A percentile compares a stretch with the other conserved stretches of the same genome.
Conservation (phyloP, 2,797 vertebrate species). For the Myotis planiceps region DNA sequence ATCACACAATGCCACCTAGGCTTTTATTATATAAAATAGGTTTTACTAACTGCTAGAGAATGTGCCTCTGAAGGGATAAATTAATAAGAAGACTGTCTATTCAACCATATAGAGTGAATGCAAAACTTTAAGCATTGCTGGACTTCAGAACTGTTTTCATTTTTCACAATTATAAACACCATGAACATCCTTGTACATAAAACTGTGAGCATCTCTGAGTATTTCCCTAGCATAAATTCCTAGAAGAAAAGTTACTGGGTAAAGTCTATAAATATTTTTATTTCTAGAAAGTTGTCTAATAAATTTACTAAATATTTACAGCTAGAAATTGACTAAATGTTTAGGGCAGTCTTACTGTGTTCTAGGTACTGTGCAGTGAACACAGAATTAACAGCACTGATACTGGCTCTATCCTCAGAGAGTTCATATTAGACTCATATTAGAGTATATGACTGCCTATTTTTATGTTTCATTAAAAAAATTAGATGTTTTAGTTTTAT, state of each 20-base stretch:
- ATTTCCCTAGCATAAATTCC: background rate
- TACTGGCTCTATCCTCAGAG: background rate
- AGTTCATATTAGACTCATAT: background rate
- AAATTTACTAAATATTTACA: background rate
- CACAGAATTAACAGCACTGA: background rate
- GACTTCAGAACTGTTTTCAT: background rate
- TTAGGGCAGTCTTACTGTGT: background rate
- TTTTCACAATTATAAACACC: slow-evolving; percentile 40
- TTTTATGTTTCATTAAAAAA: background rate
- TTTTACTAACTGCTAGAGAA: background rate
- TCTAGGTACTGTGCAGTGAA: background rate
- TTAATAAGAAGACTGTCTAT: background rate
- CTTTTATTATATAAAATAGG: background rate
- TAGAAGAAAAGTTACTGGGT: background rate
- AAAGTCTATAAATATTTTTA: slow-evolving; percentile 19
- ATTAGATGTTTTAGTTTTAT: background rate
- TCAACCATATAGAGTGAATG: background rate
- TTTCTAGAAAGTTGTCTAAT: background rate
- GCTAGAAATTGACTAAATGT: background rate
- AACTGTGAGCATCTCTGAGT: background rate
- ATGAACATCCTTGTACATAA: background rate
- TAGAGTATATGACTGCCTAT: background rate
- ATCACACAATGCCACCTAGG: too few relatives aligned
- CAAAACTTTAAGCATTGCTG: background rate
- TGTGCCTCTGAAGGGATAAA: background rate